A percentile compares a stretch with the other conserved stretches of the same genome.
Conservation (phyloP, 1,140 invertebrate species). For the Microplitis mediator region DNA sequence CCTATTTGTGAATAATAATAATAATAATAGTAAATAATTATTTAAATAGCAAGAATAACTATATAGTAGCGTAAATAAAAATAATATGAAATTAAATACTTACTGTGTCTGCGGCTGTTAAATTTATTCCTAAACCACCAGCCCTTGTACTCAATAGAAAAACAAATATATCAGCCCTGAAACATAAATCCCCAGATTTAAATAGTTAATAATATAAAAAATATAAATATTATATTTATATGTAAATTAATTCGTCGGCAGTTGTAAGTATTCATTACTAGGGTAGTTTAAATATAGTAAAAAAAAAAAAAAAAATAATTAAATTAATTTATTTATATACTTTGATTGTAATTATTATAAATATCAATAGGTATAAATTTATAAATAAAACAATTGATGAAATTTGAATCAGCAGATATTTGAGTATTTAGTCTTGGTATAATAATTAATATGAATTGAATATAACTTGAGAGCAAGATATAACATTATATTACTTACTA, state of each 20-base stretch:
- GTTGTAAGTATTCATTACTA: slow-evolving; percentile 40
- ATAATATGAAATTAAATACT: slow-evolving; percentile 37
- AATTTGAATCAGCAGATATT: background rate
- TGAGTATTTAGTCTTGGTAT: too few relatives aligned
- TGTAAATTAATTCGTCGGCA: slow-evolving; percentile 49
- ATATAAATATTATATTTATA: slow-evolving; percentile 26
- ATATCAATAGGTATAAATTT: background rate
- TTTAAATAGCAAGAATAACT: too few relatives aligned
- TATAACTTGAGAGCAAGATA: too few relatives aligned
- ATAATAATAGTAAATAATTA: background rate
- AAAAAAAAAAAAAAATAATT: background rate
- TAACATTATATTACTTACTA: background rate
- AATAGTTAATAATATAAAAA: slow-evolving; percentile 5
- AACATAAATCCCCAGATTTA: slow-evolving; percentile 42
- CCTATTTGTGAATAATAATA: slow-evolving; percentile 62
- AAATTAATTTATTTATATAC: too few relatives aligned
- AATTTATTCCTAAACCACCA: slow-evolving; percentile 96
- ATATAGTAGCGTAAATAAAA: background rate
- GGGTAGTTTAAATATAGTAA: slow-evolving; percentile 11
- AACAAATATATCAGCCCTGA: slow-evolving; percentile 88
- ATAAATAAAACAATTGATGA: background rate
- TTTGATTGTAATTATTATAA: background rate
- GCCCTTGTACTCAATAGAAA: slow-evolving; percentile 96
- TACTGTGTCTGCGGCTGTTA: slow-evolving; percentile 97
- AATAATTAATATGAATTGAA: background rate